Evolutionary conservation across 1,140 invertebrate genomes (phyloP).

Genomic region (Argopecten irradians): DNA sequence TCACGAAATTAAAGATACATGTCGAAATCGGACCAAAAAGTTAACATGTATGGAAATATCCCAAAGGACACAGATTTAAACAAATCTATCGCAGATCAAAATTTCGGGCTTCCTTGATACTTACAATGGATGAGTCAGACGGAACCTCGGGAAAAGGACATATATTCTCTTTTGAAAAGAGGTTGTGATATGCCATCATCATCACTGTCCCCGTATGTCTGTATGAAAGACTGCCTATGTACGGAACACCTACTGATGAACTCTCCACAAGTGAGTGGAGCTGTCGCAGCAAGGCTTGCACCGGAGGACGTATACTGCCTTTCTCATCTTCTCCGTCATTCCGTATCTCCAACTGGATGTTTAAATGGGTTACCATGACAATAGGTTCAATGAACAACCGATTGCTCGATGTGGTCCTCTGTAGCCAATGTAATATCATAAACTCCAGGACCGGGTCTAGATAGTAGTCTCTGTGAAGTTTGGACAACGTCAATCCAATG

Average conservation of each 20-base stretch:
- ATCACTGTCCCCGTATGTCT: background rate
- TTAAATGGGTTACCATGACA: background rate
- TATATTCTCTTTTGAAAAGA: background rate
- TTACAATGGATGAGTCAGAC: background rate
- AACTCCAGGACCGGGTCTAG: background rate
- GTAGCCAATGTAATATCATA: background rate
- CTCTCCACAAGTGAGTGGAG: background rate
- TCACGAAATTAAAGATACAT: no score
- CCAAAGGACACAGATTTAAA: no score
- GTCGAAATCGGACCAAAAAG: no score
- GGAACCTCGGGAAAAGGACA: background rate
- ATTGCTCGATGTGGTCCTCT: background rate
- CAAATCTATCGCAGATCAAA: background rate
- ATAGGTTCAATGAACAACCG: background rate
- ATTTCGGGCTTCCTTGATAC: background rate
- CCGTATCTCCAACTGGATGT: background rate
- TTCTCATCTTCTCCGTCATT: background rate
- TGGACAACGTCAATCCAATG: background rate
- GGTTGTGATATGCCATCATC: background rate
- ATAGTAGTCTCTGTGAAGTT: background rate
- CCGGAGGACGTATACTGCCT: background rate
- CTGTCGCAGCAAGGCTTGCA: background rate
- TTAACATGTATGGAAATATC: no score
- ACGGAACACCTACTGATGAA: background rate
- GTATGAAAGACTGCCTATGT: background rate